Evolutionary conservation across 2,797 vertebrate species (phyloP).

Genomic region (Paedocypris micromegethes): DNA sequence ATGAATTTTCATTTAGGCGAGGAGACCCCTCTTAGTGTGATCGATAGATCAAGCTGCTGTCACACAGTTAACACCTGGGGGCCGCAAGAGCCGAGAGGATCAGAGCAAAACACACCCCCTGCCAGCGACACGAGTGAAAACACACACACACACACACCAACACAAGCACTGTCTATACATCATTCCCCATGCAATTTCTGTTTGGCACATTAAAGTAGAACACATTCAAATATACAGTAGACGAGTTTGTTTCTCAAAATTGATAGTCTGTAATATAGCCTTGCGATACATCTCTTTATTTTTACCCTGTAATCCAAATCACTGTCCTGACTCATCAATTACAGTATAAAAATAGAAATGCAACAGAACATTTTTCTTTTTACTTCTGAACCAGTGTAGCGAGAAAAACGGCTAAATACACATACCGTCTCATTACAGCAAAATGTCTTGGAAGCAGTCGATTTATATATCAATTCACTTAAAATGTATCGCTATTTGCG

Average conservation of each 20-base stretch:
- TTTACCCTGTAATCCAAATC: slow-evolving; percentile 29
- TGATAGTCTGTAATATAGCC: background rate
- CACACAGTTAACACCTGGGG: slow-evolving; percentile 90
- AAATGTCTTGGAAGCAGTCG: slow-evolving; percentile 14
- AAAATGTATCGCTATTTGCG: slow-evolving; percentile 42
- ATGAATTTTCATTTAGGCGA: slow-evolving; percentile 94
- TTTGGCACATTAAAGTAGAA: slow-evolving; percentile 3
- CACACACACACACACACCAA: slow-evolving; percentile 21
- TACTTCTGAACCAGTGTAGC: slow-evolving; percentile 25
- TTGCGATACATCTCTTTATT: background rate
- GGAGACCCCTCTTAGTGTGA: slow-evolving; percentile 81
- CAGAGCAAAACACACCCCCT: slow-evolving; percentile 57
- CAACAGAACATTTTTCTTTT: slow-evolving; percentile 13
- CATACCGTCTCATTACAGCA: slow-evolving; percentile 3
- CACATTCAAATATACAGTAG: background rate
- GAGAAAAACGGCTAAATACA: slow-evolving; percentile 17
- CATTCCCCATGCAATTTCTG: slow-evolving; percentile 6
- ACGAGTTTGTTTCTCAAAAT: slow-evolving; percentile 2
- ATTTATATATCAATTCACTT: slow-evolving; percentile 39
- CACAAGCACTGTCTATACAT: slow-evolving; percentile 6
- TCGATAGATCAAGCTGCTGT: slow-evolving; percentile 97
- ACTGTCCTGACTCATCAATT: slow-evolving; percentile 29
- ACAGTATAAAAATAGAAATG: slow-evolving; percentile 31
- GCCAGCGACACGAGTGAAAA: slow-evolving; percentile 15
- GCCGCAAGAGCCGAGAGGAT: slow-evolving; percentile 64